Conservation (phyloP, 2,113 vertebrate species). For the Amazona guildingii region DNA sequence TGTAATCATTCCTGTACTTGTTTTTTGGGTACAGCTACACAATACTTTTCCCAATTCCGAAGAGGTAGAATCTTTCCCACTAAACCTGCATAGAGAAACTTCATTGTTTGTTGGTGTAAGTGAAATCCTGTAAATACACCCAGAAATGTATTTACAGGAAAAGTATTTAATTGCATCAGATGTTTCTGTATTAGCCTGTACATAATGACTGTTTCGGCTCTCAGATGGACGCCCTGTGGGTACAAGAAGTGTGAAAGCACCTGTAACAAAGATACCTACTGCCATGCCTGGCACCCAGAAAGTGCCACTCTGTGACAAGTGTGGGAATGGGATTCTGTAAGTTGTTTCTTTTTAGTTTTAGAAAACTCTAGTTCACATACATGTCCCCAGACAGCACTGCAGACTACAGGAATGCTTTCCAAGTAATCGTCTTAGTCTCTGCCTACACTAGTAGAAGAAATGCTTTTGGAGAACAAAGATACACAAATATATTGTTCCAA, state of each 20-base stretch:
- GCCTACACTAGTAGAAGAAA: not conserved
- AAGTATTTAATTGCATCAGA: not conserved
- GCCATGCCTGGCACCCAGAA: slow-evolving; percentile 85
- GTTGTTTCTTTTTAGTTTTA: slow-evolving; percentile 60
- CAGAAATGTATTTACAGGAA: not conserved
- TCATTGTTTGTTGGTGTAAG: not conserved
- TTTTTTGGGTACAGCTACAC: not conserved
- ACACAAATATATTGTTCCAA: not conserved
- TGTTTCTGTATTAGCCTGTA: not conserved
- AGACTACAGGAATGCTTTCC: not conserved
- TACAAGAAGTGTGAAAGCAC: slow-evolving; percentile 89
- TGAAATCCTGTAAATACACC: not conserved
- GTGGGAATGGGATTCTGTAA: slow-evolving; percentile 95
- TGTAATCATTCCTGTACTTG: not conserved
- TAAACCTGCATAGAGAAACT: not conserved
- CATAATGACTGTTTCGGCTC: slow-evolving; percentile 39
- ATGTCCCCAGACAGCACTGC: fast-evolving
- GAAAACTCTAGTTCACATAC: not conserved
- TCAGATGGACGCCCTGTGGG: slow-evolving; percentile 87
- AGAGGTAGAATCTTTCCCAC: not conserved
- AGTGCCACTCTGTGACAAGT: slow-evolving; percentile 94
- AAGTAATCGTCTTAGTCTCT: not conserved
- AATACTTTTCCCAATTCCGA: not conserved
- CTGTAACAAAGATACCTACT: slow-evolving; percentile 77
- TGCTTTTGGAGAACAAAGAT: not conserved